Evolutionary conservation across 2,113 vertebrate species (phyloP).

Genomic region (Indicator maculatus): DNA sequence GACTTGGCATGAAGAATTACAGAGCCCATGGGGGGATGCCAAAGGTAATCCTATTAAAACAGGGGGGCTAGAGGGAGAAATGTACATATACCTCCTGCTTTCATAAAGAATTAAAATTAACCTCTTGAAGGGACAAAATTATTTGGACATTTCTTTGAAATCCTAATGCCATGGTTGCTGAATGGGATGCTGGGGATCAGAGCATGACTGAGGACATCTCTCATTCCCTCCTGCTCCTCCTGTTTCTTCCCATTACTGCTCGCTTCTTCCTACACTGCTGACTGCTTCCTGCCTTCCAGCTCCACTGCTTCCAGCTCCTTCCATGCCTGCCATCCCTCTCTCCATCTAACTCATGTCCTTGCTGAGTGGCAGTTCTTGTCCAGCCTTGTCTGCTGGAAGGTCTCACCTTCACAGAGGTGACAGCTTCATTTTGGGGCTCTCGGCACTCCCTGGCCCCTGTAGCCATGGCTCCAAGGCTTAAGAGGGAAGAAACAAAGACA

Average conservation of each 20-base stretch:
- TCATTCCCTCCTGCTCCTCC: neutral
- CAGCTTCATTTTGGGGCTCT: neutral
- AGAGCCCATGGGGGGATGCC: neutral
- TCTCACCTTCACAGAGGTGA: neutral
- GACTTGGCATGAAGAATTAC: neutral
- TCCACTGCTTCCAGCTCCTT: neutral
- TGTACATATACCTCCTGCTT: neutral
- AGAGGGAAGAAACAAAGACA: neutral
- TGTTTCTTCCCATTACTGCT: neutral
- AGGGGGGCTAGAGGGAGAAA: neutral
- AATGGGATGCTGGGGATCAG: neutral
- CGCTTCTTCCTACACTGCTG: no score
- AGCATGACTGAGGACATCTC: accelerated
- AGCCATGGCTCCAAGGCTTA: neutral
- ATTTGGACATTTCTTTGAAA: neutral
- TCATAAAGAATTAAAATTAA: slow-evolving; percentile 3
- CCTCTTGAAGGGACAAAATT: neutral
- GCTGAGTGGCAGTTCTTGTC: accelerated
- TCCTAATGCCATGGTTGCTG: neutral
- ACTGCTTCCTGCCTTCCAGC: neutral
- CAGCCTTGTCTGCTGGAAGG: neutral
- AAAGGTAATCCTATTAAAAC: slow-evolving; percentile 9
- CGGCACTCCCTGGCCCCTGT: neutral
- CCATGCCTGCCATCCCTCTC: neutral
- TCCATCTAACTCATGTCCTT: neutral